Evolutionary conservation across 1,140 invertebrate genomes (phyloP), one percentile per base, ranked within the genome.

Genomic region (Drosophila bifasciata): DNA sequence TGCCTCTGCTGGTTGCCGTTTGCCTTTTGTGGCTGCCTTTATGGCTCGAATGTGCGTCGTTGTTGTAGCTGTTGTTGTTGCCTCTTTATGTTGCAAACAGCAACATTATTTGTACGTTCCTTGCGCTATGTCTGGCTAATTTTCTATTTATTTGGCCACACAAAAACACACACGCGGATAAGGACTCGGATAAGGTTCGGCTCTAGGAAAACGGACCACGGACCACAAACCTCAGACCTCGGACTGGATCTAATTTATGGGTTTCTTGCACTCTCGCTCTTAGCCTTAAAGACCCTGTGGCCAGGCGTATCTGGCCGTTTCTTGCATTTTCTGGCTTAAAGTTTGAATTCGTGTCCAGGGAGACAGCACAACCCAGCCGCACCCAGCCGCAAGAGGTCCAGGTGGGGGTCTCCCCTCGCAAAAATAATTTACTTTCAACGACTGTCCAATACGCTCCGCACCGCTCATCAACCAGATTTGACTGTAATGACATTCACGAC

Each of bases 81-180:
- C 59, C 69, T 68, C 64, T 68, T 68, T 68, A 68, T 83, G 79
- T 56, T 68, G 66, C 69, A 53, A 62, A 58, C 52, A 81, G 62
- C 66, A 43, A 68, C 46, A 79, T 79, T 85, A 75, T 70, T 79
- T 83, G 75, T 83, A 70, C 68, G 67, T 63, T 80, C 58, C 58
- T 83, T 74, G 68, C 64, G 72, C 67, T 76, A 77, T 86, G 81
- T 88, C 81, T 85, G 83, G 81, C 81, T 85, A 85, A 85, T 85
- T 85, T 85, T 85, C 81, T 86, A 85, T 85, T 85, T 85, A 86
- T 85, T 85, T 88, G 81, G 86, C 81, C 81, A 67, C 81, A 85
- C 79, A 76, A 32, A 53, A 61, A 56, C 15, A 52, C 40, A 44
- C 57, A 45, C 73, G 73, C 55, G 71, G 66, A 69, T 45, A 59